Conservation (phyloP, 2,113 vertebrate genomes). For the Tiliqua scincoides region DNA sequence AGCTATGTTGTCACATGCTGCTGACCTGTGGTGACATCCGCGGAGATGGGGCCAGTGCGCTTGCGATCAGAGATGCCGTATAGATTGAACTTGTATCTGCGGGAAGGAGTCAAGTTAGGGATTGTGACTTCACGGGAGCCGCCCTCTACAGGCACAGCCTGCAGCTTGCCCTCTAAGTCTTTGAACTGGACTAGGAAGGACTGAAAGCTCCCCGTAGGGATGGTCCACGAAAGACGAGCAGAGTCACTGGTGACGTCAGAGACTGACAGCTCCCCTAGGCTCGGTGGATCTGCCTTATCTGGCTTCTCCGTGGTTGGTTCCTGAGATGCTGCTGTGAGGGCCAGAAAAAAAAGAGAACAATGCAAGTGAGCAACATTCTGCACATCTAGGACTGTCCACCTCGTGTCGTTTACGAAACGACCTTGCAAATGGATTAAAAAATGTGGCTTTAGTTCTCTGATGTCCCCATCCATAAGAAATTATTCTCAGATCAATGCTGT, state of each 20-base stretch:
- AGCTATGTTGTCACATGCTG: not conserved
- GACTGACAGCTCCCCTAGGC: conserved; percentile 15
- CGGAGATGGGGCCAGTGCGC: conserved; percentile 40
- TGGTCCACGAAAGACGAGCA: not conserved
- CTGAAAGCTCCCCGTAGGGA: conserved; percentile 50
- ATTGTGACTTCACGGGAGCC: conserved; percentile 17
- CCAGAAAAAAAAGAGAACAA: not conserved
- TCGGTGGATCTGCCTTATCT: not conserved
- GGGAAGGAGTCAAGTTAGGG: conserved; percentile 48
- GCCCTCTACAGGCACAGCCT: conserved; percentile 40
- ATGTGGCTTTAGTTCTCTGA: no score
- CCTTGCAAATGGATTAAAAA: not conserved
- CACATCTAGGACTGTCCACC: not conserved
- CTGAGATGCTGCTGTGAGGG: not conserved
- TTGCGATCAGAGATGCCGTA: conserved; percentile 50
- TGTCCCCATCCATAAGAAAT: not conserved
- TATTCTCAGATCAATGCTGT: no score
- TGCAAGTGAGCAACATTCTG: not conserved
- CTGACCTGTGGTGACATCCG: conserved; percentile 59
- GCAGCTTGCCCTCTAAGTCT: conserved; percentile 42
- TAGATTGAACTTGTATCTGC: conserved; percentile 69
- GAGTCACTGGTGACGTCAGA: not conserved
- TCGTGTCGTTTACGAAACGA: not conserved
- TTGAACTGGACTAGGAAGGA: conserved; percentile 63
- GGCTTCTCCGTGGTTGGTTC: not conserved